Evolutionary conservation across 2,113 vertebrate species (phyloP).

Genomic region (Macheiramphus alcinus): DNA sequence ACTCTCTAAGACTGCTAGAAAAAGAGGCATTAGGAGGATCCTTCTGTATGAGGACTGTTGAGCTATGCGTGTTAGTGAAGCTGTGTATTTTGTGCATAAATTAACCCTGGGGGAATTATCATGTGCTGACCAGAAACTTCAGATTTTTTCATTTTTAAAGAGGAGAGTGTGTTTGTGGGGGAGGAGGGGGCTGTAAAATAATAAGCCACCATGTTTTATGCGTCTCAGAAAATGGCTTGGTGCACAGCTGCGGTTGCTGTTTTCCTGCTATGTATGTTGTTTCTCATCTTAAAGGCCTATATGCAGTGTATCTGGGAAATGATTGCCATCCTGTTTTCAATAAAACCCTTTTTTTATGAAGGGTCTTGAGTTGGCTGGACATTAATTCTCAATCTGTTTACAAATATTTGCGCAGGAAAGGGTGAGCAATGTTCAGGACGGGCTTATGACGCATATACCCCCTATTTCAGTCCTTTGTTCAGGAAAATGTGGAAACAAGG

Average conservation of each 20-base stretch:
- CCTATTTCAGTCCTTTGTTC: background rate
- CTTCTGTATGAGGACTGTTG: background rate
- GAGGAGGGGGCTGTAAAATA: background rate
- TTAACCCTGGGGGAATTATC: background rate
- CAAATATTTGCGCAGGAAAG: slow-evolving; percentile 40
- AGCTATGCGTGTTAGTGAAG: background rate
- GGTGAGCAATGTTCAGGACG: background rate
- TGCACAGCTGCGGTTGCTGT: background rate
- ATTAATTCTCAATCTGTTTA: slow-evolving; percentile 7
- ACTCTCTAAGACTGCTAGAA: rapidly evolving
- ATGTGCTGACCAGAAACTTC: background rate
- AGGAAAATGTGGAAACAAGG: slow-evolving; percentile 18
- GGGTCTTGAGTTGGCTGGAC: slow-evolving; percentile 7
- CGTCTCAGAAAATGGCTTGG: background rate
- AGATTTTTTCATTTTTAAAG: background rate
- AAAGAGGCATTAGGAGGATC: background rate
- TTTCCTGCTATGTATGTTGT: slow-evolving; percentile 9
- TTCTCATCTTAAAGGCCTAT: slow-evolving; percentile 5
- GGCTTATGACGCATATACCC: slow-evolving; percentile 11
- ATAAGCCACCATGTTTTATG: background rate
- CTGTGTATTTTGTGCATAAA: background rate
- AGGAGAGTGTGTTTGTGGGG: background rate
- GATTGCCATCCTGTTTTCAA: slow-evolving; percentile 63
- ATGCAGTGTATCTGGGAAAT: slow-evolving; percentile 20
- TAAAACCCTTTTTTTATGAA: background rate